phyloP scores from a whole-genome alignment of 2,888 invertebrate species.

The Cryptocheilus praepositus region DNA sequence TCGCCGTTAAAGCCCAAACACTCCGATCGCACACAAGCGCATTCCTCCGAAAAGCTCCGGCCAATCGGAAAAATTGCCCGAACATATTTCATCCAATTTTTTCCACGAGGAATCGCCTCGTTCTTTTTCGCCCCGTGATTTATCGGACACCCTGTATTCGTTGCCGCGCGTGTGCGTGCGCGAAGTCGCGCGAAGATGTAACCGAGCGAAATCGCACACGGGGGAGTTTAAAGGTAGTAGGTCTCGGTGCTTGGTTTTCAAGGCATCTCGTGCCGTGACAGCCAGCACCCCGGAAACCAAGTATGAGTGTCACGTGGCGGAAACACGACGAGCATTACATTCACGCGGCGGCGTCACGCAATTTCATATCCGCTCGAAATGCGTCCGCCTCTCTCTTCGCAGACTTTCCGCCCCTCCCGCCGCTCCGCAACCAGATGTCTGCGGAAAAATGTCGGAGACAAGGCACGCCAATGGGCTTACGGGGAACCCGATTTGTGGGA shows the following conservation, averaged over 20 bases:
- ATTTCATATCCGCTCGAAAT: slow-evolving; percentile 58
- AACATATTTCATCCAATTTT: too few relatives aligned
- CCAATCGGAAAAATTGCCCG: too few relatives aligned
- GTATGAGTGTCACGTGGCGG: slow-evolving; percentile 59
- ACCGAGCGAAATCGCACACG: slow-evolving; percentile 40
- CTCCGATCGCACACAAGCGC: too few relatives aligned
- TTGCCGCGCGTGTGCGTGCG: too few relatives aligned
- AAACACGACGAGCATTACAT: slow-evolving; percentile 58
- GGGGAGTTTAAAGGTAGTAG: slow-evolving; percentile 34
- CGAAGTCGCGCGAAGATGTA: slow-evolving; percentile 12
- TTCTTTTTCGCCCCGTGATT: too few relatives aligned
- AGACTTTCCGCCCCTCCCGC: not conserved
- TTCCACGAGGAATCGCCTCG: too few relatives aligned
- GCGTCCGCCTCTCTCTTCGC: slow-evolving; percentile 9
- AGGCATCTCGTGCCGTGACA: slow-evolving; percentile 22
- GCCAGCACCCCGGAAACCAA: slow-evolving; percentile 21
- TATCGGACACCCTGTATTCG: too few relatives aligned
- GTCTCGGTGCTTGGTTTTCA: slow-evolving; percentile 34
- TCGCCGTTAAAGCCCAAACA: too few relatives aligned
- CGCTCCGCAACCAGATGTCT: not conserved
- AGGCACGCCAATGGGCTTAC: too few relatives aligned
- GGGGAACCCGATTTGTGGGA: too few relatives aligned
- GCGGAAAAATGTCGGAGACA: too few relatives aligned
- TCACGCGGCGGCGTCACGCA: slow-evolving; percentile 60
- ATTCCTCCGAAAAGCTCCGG: too few relatives aligned